Conservation (phyloP, 2,797 vertebrate genomes). For the Margarornis squamiger region DNA sequence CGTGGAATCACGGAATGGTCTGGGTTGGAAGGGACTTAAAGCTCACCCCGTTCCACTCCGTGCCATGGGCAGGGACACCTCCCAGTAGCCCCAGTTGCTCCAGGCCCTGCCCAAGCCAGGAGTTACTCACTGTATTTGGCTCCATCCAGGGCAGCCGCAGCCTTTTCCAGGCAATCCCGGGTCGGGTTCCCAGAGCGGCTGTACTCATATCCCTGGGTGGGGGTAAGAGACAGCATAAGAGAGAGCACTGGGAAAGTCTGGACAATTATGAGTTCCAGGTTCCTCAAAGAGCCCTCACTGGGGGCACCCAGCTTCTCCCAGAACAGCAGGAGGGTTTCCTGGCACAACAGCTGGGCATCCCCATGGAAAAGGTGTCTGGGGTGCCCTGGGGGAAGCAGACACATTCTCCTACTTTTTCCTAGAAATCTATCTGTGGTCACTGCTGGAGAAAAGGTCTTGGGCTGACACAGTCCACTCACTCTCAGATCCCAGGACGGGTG, state of each 20-base stretch:
- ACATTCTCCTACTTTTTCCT: neutral
- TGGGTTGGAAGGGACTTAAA: neutral
- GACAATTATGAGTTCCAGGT: neutral
- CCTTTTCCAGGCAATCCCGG: slow-evolving; percentile 89
- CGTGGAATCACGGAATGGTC: neutral
- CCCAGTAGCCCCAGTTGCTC: neutral
- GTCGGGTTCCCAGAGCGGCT: slow-evolving; percentile 94
- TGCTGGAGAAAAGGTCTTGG: neutral
- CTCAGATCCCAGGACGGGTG: neutral
- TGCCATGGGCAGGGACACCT: neutral
- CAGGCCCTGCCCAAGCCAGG: neutral
- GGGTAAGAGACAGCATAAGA: neutral
- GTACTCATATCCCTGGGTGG: slow-evolving; percentile 87
- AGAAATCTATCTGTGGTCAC: neutral
- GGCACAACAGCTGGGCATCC: neutral
- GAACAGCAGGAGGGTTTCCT: neutral
- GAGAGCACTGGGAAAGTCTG: neutral
- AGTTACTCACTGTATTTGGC: slow-evolving; percentile 87
- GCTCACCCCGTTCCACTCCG: neutral
- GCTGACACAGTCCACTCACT: neutral
- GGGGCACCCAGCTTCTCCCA: neutral
- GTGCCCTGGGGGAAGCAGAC: too few species aligned
- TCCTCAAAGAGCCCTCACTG: neutral
- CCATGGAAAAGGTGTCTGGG: neutral
- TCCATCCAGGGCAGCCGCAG: slow-evolving; percentile 88